Base-by-base conservation (phyloP, 2,797 vertebrate species). In the Sparus aurata region DNA sequence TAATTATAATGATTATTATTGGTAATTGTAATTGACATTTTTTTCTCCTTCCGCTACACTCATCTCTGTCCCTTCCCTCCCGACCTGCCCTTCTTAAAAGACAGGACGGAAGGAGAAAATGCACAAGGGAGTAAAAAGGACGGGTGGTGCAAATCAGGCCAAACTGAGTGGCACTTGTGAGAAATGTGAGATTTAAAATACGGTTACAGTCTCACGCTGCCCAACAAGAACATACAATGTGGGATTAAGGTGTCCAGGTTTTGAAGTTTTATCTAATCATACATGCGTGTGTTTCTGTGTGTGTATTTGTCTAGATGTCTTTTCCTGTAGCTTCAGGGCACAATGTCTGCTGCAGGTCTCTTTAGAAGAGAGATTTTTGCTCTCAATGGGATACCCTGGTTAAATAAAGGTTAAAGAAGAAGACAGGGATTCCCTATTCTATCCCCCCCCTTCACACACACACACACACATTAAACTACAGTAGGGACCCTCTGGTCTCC, bases 1-100 rank as follows among this genome's bases (percentile, higher is more conserved):
- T 95, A 94, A 95, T 96, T 96, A 95, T 92, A 93, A 95, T 95
- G 92, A 93, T 92, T 94, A 94, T 94, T 95, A 95, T 92, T 94
- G 91, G 92, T 94, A 94, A 95, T 95, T 95, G 94, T 93, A 94
- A 95, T 92, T 95, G 90, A 93, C 91, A 73, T 91, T 93, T 88
- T 84, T 85, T 73, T 27, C 23, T 34, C 67, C 20, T 52, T 76
- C 45, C 8, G 11, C 73, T 69, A 22, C 59, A 55, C 43, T 53
- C 58, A 55, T 60, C 83, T 70, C 43, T 54, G 41, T 80, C 77
- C 77, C 41, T 67, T 85, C 64, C 34, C 59, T 71, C 54, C 77
- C 5, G 43, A 66, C 66, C 41, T 41, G 55, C 50, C 65, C 63
- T 47, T 78, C 45, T 69, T 71, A 63, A 64, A 85, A 83, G 64